Percentiles rank a stretch among this genome's conserved stretches.
Evolutionary conservation across 2,113 vertebrate species (phyloP).

Genomic region (Abramis brama): DNA sequence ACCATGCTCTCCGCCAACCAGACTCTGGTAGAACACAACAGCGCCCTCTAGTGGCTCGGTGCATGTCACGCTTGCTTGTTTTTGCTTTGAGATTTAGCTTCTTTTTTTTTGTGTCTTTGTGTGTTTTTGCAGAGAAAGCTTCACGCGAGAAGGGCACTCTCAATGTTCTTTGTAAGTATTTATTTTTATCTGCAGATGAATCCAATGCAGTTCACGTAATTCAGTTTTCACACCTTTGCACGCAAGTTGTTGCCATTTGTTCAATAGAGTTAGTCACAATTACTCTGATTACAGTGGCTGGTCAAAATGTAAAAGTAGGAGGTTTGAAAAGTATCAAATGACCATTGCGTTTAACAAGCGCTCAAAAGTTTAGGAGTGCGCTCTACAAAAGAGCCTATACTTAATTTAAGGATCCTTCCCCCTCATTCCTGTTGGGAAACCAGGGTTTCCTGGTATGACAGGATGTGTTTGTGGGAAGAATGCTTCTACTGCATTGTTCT

Average conservation of each 20-base stretch:
- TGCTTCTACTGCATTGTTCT: slow-evolving; percentile 58
- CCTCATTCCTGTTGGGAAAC: slow-evolving; percentile 48
- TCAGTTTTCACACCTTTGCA: not conserved
- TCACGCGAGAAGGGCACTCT: slow-evolving; percentile 91
- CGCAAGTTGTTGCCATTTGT: not conserved
- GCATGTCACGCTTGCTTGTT: not conserved
- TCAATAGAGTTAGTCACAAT: not conserved
- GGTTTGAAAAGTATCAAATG: slow-evolving; percentile 24
- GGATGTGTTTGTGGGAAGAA: slow-evolving; percentile 40
- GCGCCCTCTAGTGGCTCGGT: slow-evolving; percentile 10
- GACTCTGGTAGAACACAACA: slow-evolving; percentile 82
- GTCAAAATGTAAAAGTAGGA: slow-evolving; percentile 9
- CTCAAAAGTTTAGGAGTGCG: not conserved
- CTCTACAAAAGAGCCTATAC: slow-evolving; percentile 33
- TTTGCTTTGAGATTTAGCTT: not conserved
- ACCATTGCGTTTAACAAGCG: not conserved
- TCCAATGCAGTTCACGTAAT: not conserved
- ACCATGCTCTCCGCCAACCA: slow-evolving; percentile 94
- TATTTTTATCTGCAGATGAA: not conserved
- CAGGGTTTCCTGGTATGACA: slow-evolving; percentile 37
- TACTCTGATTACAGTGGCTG: not conserved
- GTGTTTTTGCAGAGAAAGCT: slow-evolving; percentile 83
- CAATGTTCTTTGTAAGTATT: slow-evolving; percentile 99
- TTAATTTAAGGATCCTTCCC: slow-evolving; percentile 44
- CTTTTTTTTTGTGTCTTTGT: slow-evolving; percentile 44